Base-by-base conservation (phyloP, 2,113 vertebrate species). In the Apteryx owenii region DNA sequence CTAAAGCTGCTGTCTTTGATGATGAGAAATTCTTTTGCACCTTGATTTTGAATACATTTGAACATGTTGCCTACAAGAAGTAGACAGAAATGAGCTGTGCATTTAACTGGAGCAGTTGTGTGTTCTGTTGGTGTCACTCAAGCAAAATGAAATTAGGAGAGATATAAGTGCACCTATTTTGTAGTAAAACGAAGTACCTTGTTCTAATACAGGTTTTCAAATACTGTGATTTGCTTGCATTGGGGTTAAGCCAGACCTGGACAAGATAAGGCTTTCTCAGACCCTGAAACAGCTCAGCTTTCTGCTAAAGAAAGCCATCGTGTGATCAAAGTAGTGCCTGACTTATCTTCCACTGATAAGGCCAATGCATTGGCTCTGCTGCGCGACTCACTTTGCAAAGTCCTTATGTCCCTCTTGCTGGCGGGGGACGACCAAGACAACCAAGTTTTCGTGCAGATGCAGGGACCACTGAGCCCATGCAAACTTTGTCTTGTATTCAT, bases 41-140 rank as follows among this genome's bases (percentile, higher is more conserved):
- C 94, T 96, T 93, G 85, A 93, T 95, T 91, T 88, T 88, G 90
- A 97, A 90, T 96, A 76, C 51, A 90, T 94, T 91, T 95, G 93
- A 96, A 93, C 91, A 94, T 65, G 85, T 75, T 94, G 88, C 85
- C 94, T 94, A 95, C 91, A 95, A 93, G 71, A 90, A 29, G 82
- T 88, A 97, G 91, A 93, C 79, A 97, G 85, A 95, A 96, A 91
- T 81, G 91, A 96, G 54, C 82, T 84, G 53, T 83, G 64, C 72
- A 8, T 95, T 96, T 97, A 96, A 86, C 82, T 94, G 93, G 79
- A 96, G 76, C 72, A 78, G 95, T 88, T 96, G 89, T 87, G 84
- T 92, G 82, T 92, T 96, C 89, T 88, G 79, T 48, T 91, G 85
- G 38, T 96, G 96, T 97, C 93, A 96, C 76, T 97, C 93, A 96